phyloP scores from a whole-genome alignment of 2,888 invertebrate genomes.

The Caenorhabditis sp. region DNA sequence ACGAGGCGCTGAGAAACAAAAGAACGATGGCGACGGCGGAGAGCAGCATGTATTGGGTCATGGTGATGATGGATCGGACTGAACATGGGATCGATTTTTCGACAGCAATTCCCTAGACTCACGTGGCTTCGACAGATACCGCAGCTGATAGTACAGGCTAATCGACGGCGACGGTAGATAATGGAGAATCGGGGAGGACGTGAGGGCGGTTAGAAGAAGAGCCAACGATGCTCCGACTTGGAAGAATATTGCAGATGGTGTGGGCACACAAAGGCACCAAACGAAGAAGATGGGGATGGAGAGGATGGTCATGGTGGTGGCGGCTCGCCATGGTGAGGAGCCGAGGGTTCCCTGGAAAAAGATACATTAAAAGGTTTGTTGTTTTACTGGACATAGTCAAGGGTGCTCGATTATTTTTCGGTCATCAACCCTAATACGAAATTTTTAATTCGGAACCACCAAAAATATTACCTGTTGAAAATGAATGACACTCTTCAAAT shows the following conservation, averaged over 20 bases:
- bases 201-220: slow-evolving; percentile 63
- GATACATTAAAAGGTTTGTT: neutral
- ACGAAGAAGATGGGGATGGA: slow-evolving; percentile 69
- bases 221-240: slow-evolving; percentile 69
- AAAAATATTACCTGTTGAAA: slow-evolving; percentile 65
- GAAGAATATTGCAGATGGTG: slow-evolving; percentile 66
- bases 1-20: slow-evolving; percentile 56
- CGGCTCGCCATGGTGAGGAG: slow-evolving; percentile 74
- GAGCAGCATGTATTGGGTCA: slow-evolving; percentile 53
- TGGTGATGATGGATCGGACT: slow-evolving; percentile 57
- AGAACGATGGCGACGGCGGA: slow-evolving; percentile 52
- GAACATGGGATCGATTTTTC: slow-evolving; percentile 7
- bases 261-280: slow-evolving; percentile 67
- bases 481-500: slow-evolving; percentile 70
- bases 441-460: too few relatives aligned
- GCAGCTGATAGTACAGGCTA: slow-evolving; percentile 68
- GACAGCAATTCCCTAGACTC: slow-evolving; percentile 54
- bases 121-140: slow-evolving; percentile 70
- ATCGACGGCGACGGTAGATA: slow-evolving; percentile 75
- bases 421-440: too few relatives aligned
- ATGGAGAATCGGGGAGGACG: slow-evolving; percentile 72
- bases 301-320: slow-evolving; percentile 70
- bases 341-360: slow-evolving; percentile 71
- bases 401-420: too few relatives aligned
- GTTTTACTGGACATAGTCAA: too few relatives aligned